Evolutionary conservation across 1,140 invertebrate genomes (phyloP).

Genomic region (Radopholus similis): DNA sequence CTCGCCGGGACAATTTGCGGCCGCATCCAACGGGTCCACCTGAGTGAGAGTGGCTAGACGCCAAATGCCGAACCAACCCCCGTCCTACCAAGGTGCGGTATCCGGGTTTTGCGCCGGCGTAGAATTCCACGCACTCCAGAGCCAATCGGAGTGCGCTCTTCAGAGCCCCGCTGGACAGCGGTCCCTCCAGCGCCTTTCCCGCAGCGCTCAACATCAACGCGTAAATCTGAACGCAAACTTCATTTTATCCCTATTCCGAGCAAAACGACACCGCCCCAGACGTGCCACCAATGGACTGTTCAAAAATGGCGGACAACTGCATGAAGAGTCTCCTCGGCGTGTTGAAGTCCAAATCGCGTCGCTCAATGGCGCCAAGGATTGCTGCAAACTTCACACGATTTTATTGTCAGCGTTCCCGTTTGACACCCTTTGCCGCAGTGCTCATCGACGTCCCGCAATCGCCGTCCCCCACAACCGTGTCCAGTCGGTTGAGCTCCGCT

Average conservation of each 20-base stretch:
- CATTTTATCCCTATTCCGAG: not conserved
- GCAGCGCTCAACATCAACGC: constrained; percentile 41
- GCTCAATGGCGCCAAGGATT: constrained; percentile 22
- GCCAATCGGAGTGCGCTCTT: constrained; percentile 53
- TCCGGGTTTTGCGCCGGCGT: constrained; percentile 72
- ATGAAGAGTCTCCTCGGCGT: constrained; percentile 33
- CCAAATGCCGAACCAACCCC: no score
- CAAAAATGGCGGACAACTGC: constrained; percentile 37
- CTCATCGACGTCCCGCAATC: constrained; percentile 40
- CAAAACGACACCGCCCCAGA: constrained; percentile 33
- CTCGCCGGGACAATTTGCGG: constrained; percentile 16
- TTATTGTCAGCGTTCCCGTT: not conserved
- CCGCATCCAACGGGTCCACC: constrained; percentile 43
- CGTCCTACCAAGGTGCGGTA: constrained; percentile 74
- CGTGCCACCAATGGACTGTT: constrained; percentile 35
- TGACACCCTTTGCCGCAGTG: constrained; percentile 30
- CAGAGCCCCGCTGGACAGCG: constrained; percentile 2
- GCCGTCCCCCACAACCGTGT: constrained; percentile 28
- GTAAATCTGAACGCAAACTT: constrained; percentile 34
- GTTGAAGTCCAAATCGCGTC: constrained; percentile 24
- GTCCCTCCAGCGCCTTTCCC: constrained; percentile 18
- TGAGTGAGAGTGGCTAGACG: not conserved
- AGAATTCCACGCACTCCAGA: constrained; percentile 68
- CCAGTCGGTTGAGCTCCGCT: constrained; percentile 27
- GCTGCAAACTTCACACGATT: constrained; percentile 24